phyloP scores from a whole-genome alignment of 2,113 vertebrate genomes.

The Setophaga petechia region DNA sequence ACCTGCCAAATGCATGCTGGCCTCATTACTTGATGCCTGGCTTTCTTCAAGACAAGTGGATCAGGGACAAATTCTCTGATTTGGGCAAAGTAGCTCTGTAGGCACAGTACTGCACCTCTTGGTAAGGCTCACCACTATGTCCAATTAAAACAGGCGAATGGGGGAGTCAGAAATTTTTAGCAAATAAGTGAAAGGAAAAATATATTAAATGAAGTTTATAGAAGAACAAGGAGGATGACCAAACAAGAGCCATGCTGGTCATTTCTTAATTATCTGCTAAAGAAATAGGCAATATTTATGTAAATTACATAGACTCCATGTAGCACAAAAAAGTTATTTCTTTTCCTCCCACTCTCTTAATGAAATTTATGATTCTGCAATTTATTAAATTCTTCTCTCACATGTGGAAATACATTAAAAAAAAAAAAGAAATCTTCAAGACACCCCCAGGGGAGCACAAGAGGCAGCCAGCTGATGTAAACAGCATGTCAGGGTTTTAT shows the following conservation, averaged over 20 bases:
- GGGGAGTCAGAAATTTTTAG: not conserved
- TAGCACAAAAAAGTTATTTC: slow-evolving; percentile 34
- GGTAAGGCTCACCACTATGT: not conserved
- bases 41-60: not conserved
- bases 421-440: slow-evolving; percentile 10
- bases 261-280: slow-evolving; percentile 39
- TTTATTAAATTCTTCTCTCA: slow-evolving; percentile 68
- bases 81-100: not conserved
- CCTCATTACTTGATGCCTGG: not conserved
- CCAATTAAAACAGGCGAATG: not conserved
- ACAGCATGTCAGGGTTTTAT: not conserved
- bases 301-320: slow-evolving; percentile 12
- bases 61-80: not conserved
- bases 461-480: slow-evolving; percentile 32
- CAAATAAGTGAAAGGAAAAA: not conserved
- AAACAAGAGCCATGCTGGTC: not conserved
- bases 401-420: slow-evolving; percentile 50
- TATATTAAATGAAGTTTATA: not conserved
- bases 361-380: slow-evolving; percentile 59
- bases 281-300: slow-evolving; percentile 50
- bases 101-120: not conserved
- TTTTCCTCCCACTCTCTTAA: slow-evolving; percentile 4
- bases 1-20: not conserved
- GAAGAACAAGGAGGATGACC: not conserved
- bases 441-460: slow-evolving; percentile 23